Base-by-base conservation (phyloP, 2,888 invertebrate species). In the Drosophila flavopinicola region DNA sequence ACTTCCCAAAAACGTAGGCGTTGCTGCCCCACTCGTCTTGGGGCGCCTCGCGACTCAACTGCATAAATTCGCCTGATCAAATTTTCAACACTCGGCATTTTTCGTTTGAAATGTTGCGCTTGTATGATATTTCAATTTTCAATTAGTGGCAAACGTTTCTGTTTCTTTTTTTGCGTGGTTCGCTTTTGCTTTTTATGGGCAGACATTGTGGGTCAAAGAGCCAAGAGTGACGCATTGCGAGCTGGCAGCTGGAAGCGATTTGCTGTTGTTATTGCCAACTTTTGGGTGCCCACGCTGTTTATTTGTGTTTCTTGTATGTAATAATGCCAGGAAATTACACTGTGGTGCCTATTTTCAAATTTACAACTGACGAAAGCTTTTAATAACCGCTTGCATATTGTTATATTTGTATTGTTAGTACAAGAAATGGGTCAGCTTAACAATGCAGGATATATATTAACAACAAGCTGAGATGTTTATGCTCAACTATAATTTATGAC, bases 41-140 rank as follows among this genome's bases (percentile, higher is more conserved):
- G 29, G 23, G 37, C 45, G 41, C 56, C 53, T 37, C 60, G 47
- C 39, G 37, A 7, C 15, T 45, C 47, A 15, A 15, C 58, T 65
- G 71, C 79, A 79, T 79, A 75, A 79, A 79, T 77, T 66, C 59
- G 75, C 23, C 56, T 66, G 75, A 79, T 83, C 68, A 83, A 74
- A 63, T 54, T 64, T 78, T 80, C 80, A 80, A 61, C 66, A 64
- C 54, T 44, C 57, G 60, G 76, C 63, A 57, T 49, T 69, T 60
- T 67, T 48, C 49, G 72, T 77, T 79, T 69, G 66, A 80, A 82
- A 73, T 70, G 52, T 66, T 67, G 75, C 77, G 65, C 65, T 41
- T 51, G 61, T 83, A 66, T 79, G 80, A 80, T 84, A 84, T 84
- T 80, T 80, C 84, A 80, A 80, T 84, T 84, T 84, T 80, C 84